These are phyloP conservation scores for Eumeta japonica DNA, from an alignment of 1,140 invertebrate genomes.

Conservation along the genomic window DNA sequence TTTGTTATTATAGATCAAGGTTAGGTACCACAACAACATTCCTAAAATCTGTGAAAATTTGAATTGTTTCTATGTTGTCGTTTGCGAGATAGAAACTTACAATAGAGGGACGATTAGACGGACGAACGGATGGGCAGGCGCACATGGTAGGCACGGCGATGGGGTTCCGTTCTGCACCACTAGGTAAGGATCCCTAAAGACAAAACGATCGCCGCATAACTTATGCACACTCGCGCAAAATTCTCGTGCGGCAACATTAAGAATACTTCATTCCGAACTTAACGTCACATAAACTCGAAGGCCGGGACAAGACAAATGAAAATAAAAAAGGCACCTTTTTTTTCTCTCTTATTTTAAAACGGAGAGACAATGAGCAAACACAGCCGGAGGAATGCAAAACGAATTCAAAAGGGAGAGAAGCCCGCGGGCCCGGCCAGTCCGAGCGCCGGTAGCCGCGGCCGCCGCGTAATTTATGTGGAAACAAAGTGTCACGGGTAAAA, in stretches of 20 bases:
- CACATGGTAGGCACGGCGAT: too few species aligned
- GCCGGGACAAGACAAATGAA: slow-evolving; percentile 31
- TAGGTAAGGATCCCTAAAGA: too few species aligned
- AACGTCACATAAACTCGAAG: slow-evolving; percentile 53
- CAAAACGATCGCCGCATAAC: too few species aligned
- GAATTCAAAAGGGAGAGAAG: slow-evolving; percentile 27
- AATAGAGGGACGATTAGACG: too few species aligned
- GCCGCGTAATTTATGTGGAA: slow-evolving; percentile 40
- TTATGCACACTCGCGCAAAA: slow-evolving; percentile 46
- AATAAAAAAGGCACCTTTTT: slow-evolving; percentile 40
- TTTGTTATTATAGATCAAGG: too few species aligned
- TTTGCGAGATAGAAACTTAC: too few species aligned
- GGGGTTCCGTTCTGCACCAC: too few species aligned
- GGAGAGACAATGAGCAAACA: slow-evolving; percentile 53
- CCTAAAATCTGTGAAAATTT: too few species aligned
- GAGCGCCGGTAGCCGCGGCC: slow-evolving; percentile 26
- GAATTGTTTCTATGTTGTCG: too few species aligned
- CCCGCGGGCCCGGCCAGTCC: slow-evolving; percentile 22
- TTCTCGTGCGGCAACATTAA: slow-evolving; percentile 33
- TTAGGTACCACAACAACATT: too few species aligned
- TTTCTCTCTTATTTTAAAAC: slow-evolving; percentile 47
- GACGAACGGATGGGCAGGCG: too few species aligned
- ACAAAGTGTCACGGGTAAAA: slow-evolving; percentile 36
- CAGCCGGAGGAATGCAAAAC: slow-evolving; percentile 53
- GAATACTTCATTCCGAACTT: slow-evolving; percentile 47